Percentiles rank a stretch among this genome's conserved stretches.
Evolutionary conservation across 2,888 invertebrate species (phyloP).

Genomic region (Strigamia crassipes): DNA sequence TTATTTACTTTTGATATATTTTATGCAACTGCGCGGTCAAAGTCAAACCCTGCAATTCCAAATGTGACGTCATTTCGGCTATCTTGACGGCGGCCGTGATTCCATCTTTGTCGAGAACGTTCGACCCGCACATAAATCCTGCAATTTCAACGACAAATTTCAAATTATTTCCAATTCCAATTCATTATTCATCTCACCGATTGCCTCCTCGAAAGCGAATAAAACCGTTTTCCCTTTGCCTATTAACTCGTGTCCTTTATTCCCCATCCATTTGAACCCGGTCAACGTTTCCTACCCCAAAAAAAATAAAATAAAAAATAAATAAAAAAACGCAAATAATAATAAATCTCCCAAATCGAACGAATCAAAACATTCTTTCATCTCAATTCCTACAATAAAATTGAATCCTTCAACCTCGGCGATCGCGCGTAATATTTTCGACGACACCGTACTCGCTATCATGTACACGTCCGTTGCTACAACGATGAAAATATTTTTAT

Average conservation of each 20-base stretch:
- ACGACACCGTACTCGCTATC: constrained; percentile 93
- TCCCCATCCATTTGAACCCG: constrained; percentile 99
- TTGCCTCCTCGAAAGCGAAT: constrained; percentile 98
- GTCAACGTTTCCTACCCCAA: constrained; percentile 82
- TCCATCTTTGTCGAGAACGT: constrained; percentile 95
- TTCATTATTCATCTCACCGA: constrained; percentile 65
- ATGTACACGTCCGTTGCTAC: constrained; percentile 71
- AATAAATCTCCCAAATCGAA: no score
- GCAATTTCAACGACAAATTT: constrained; percentile 46
- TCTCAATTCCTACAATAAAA: constrained; percentile 63
- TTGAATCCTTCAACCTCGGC: constrained; percentile 76
- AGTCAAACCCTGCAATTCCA: constrained; percentile 65
- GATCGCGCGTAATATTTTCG: constrained; percentile 86
- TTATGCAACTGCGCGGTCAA: constrained; percentile 67
- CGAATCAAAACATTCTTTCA: no score
- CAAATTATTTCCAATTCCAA: no score
- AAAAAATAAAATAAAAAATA: no score
- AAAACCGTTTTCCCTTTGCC: constrained; percentile 75
- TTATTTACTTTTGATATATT: constrained; percentile 71
- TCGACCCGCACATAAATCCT: constrained; percentile 88
- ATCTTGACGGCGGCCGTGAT: constrained; percentile 83
- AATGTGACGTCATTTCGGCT: constrained; percentile 74
- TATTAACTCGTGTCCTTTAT: constrained; percentile 74
- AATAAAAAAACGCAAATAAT: no score
- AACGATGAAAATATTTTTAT: constrained; percentile 51